A percentile compares a stretch with the other conserved stretches of the same genome.
These are phyloP conservation scores for Myotis vivesi DNA, from an alignment of 2,797 vertebrate species.

Conservation along the genomic window DNA sequence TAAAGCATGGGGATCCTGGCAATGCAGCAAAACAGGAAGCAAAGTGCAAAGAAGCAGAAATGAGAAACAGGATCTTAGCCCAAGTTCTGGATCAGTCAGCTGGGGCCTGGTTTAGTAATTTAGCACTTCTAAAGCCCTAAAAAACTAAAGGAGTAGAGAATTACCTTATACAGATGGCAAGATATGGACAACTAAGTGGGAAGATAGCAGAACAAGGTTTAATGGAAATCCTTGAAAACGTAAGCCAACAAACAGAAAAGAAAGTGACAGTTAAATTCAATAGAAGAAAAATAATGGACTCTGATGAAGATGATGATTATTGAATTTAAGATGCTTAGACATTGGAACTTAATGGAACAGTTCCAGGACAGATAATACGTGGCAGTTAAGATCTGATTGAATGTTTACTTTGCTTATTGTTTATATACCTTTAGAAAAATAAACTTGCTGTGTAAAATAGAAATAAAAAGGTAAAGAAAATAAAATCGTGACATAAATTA, in stretches of 20 bases:
- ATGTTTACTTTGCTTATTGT: conserved; percentile 80
- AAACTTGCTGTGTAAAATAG: conserved; percentile 76
- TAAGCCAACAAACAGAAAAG: conserved; percentile 97
- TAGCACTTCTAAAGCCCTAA: conserved; percentile 97
- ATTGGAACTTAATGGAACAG: conserved; percentile 38
- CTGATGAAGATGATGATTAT: conserved; percentile 94
- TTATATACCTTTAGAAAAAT: conserved; percentile 72
- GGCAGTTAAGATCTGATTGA: conserved; percentile 69
- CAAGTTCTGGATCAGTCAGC: too few relatives aligned
- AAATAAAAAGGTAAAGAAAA: background rate
- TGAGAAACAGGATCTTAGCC: too few relatives aligned
- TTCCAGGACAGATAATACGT: conserved; percentile 52
- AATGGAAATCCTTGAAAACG: conserved; percentile 99
- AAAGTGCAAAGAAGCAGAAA: too few relatives aligned
- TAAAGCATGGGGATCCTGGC: conserved; percentile 88
- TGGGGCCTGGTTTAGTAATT: conserved; percentile 85
- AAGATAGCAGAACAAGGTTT: conserved; percentile 96
- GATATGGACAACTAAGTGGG: conserved; percentile 92
- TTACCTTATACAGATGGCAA: conserved; percentile 98
- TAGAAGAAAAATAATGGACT: conserved; percentile 96
- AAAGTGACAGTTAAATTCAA: conserved; percentile 98
- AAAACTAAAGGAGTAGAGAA: conserved; percentile 98
- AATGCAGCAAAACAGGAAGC: too few relatives aligned
- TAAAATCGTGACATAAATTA: background rate
- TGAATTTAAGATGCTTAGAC: conserved; percentile 71